Evolutionary conservation across 2,888 invertebrate species (phyloP), one percentile per base, ranked within the genome.

Genomic region (Gasteruption jaculator): DNA sequence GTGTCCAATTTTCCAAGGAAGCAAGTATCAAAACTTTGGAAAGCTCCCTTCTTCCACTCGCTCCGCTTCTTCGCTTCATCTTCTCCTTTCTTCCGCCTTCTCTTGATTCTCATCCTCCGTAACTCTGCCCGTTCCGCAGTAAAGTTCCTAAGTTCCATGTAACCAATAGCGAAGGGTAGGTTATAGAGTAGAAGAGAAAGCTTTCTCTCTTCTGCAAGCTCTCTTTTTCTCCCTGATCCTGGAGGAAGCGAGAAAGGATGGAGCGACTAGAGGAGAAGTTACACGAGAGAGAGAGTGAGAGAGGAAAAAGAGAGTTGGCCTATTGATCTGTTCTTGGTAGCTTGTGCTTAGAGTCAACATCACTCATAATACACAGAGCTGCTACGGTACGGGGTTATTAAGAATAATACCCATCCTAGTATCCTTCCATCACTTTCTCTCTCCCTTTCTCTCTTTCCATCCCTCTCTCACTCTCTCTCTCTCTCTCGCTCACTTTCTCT

Each of bases 401-500:
- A 68, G 68, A 69, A 69, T 70, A 69, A 69, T 68, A 68, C 67
- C 66, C 63, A 66, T 66, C 65, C 66, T 67, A 65, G 65, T 53
- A 52, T 56, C 50, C 51, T 42, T 41, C 49, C 41, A 41, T 53
- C 58, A 48, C 52, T 49, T 48, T 46, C 45, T 31, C 42, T 31
- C 32, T n/a, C n/a, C n/a, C n/a, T n/a, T n/a, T n/a, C n/a, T n/a
- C n/a, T n/a, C n/a, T n/a, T n/a, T n/a, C n/a, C n/a, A n/a, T n/a
- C n/a, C n/a, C n/a, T n/a, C n/a, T n/a, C n/a, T n/a, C n/a, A n/a
- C n/a, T n/a, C n/a, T n/a, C n/a, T n/a, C n/a, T n/a, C n/a, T n/a
- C n/a, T n/a, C n/a, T n/a, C n/a, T n/a, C n/a, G n/a, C n/a, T n/a
- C n/a, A n/a, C n/a, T n/a, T n/a, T n/a, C n/a, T n/a, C n/a, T n/a